Percentiles rank a stretch among this genome's conserved stretches.
These are phyloP conservation scores for Clostera curtula DNA, from an alignment of 2,888 invertebrate species.

Conservation along the genomic window DNA sequence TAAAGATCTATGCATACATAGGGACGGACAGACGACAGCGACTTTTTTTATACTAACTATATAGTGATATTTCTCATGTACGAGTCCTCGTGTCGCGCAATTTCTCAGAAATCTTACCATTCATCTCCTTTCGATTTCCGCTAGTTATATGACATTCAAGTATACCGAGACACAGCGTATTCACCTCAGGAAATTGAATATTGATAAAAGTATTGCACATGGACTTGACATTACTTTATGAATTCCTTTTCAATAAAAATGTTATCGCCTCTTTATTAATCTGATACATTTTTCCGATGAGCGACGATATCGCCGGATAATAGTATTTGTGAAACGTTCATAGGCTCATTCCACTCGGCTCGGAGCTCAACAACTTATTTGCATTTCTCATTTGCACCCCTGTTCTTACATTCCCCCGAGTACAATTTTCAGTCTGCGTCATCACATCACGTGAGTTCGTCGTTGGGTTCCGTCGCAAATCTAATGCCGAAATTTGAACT, in stretches of 20 bases:
- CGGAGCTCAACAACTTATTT: conserved; percentile 60
- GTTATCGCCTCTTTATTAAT: conserved; percentile 31
- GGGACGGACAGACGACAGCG: too few species aligned
- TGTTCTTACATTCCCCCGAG: conserved; percentile 48
- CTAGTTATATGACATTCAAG: too few species aligned
- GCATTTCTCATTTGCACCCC: conserved; percentile 69
- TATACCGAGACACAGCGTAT: too few species aligned
- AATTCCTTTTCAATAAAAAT: conserved; percentile 18
- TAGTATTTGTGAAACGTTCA: conserved; percentile 59
- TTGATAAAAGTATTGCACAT: too few species aligned
- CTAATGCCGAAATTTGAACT: conserved; percentile 18
- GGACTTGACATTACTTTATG: too few species aligned
- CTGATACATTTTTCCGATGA: conserved; percentile 26
- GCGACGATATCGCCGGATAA: conserved; percentile 44
- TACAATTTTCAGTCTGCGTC: conserved; percentile 51
- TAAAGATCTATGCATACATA: too few species aligned
- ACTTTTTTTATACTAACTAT: too few species aligned
- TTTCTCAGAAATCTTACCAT: too few species aligned
- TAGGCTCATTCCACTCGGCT: conserved; percentile 50
- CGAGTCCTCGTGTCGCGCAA: too few species aligned
- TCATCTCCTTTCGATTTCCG: too few species aligned
- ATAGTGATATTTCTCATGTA: too few species aligned
- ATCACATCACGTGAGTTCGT: conserved; percentile 33
- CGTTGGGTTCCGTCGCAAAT: conserved; percentile 29
- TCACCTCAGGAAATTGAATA: too few species aligned